Base-by-base conservation (phyloP, 1,140 invertebrate genomes). In the Coptotermes formosanus region DNA sequence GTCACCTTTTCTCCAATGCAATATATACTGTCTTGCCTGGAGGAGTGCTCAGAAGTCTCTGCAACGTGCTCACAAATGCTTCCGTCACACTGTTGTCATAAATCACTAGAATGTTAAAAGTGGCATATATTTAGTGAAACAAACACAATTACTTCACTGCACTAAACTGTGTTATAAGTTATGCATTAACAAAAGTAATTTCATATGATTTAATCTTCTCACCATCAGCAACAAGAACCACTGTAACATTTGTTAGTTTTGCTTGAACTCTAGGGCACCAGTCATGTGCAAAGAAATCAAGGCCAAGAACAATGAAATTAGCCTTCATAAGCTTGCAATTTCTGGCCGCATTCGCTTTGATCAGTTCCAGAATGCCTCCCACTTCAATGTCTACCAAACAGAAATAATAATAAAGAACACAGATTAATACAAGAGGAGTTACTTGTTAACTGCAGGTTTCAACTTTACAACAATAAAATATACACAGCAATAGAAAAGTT, bases 11-110 rank as follows among this genome's bases (percentile, higher is more conserved):
- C 89, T 98, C 97, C 82, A 98, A 89, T 8, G 96, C 95, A 44
- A 98, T 92, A 87, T 95, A 97, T n/a, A 96, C 90, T 14, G 90
- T 93, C 90, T 95, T 95, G 69, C 91, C 89, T 3, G 91, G 92
- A 23, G 93, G 91, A 2, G 91, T 91, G 45, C 91, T 91, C 59
- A 98, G 90, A 16, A 98, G 91, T 88, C 94, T 93, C 87, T 94
- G 92, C 83, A 97, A 91, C 1, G 96, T 96, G 21, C 92, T 91
- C 3, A 98, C 93, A 89, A 98, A 97, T 1, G 94, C 96, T 87
- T 96, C 93, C 14, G 97, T 98, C 43, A 98, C 93, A 86, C 94
- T 93, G 87, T 97, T 95, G 90, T 97, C 95, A 91, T 98, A 98
- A 52, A 98, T 94, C 14, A 98, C 96, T 97, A 90, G 84, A 75